Base-by-base conservation (phyloP, 1,140 invertebrate genomes). In the Drosophila sturtevanti region DNA sequence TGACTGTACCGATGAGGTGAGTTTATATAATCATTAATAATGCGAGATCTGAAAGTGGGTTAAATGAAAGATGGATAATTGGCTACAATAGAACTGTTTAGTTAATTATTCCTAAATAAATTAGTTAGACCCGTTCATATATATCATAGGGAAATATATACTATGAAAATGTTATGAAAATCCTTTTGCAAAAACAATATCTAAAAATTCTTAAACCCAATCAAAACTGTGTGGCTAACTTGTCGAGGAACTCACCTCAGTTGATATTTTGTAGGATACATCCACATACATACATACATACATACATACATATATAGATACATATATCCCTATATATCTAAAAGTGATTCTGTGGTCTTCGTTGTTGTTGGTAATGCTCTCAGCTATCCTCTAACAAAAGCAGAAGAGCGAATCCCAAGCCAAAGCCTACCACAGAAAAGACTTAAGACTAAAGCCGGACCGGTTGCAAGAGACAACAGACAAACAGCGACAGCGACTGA, bases 1-100 rank as follows among this genome's bases (percentile, higher is more conserved):
- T 12, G 95, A 97, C 82, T 96, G 97, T 75, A 95, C 95, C 14
- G 96, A 97, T 90, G 95, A 97, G 93, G 97, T 97, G 89, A 94
- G 94, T 92, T 31, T 4, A 31, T 31, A 31, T 31, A 6, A 31
- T 31, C 24, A n/a, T n/a, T n/a, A n/a, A n/a, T n/a, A n/a, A n/a
- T n/a, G n/a, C n/a, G n/a, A n/a, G n/a, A n/a, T n/a, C n/a, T n/a
- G n/a, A n/a, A n/a, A n/a, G n/a, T n/a, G n/a, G n/a, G n/a, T n/a
- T n/a, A n/a, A n/a, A n/a, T n/a, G n/a, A n/a, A n/a, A n/a, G n/a
- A n/a, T n/a, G n/a, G n/a, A n/a, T n/a, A n/a, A n/a, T n/a, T n/a
- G n/a, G n/a, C n/a, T n/a, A n/a, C n/a, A n/a, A n/a, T n/a, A n/a
- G n/a, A n/a, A n/a, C n/a, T n/a, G n/a, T n/a, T n/a, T n/a, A n/a